A percentile compares a stretch with the other conserved stretches of the same genome.
phyloP scores from a whole-genome alignment of 1,140 invertebrate species.

The Parapsyche elsis region DNA sequence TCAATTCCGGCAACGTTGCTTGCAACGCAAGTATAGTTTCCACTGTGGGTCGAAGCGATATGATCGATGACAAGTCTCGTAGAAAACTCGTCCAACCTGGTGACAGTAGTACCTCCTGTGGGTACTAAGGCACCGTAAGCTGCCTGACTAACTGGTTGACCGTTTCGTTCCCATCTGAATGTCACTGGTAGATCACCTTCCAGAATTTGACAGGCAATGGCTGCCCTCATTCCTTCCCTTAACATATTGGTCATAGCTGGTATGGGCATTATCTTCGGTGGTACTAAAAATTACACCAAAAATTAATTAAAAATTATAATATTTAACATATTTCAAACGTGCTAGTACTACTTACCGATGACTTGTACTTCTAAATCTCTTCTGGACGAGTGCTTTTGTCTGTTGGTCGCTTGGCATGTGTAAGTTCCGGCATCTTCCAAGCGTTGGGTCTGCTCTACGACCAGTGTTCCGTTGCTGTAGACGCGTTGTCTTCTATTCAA shows the following conservation, averaged over 20 bases:
- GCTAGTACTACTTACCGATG: slow-evolving; percentile 71
- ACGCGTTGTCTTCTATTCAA: slow-evolving; percentile 89
- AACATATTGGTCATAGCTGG: slow-evolving; percentile 83
- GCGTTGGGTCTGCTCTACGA: slow-evolving; percentile 83
- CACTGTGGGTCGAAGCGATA: slow-evolving; percentile 83
- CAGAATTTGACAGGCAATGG: slow-evolving; percentile 92
- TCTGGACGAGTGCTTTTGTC: slow-evolving; percentile 81
- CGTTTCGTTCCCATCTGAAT: slow-evolving; percentile 88
- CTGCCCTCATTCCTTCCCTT: slow-evolving; percentile 90
- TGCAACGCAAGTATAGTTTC: slow-evolving; percentile 90
- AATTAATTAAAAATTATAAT: not conserved
- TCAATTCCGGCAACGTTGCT: slow-evolving; percentile 85
- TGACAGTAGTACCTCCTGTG: slow-evolving; percentile 67
- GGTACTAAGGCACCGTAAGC: slow-evolving; percentile 43
- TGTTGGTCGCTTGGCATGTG: slow-evolving; percentile 88
- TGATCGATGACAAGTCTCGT: slow-evolving; percentile 89
- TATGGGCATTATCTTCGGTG: slow-evolving; percentile 88
- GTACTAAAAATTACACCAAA: slow-evolving; percentile 71
- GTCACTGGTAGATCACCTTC: slow-evolving; percentile 93
- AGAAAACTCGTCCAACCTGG: slow-evolving; percentile 86
- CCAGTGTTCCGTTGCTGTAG: slow-evolving; percentile 86
- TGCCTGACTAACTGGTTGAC: slow-evolving; percentile 71
- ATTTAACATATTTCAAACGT: not conserved
- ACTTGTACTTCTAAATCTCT: slow-evolving; percentile 87
- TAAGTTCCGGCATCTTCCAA: slow-evolving; percentile 84